Conservation (phyloP, 23 tunicate genomes). For the Ciona savignyi region DNA sequence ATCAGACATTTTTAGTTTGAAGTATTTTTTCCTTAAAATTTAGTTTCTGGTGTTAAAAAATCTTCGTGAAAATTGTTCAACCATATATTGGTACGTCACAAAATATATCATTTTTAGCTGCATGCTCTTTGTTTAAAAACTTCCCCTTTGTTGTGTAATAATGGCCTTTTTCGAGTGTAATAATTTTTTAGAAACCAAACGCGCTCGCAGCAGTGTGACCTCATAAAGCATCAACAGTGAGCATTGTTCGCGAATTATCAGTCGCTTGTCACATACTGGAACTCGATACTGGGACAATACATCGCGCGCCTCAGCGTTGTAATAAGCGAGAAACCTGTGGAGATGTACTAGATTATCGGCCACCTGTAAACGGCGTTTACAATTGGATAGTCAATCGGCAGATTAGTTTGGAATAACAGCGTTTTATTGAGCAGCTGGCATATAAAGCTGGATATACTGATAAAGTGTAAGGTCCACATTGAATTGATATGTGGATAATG, state of each 20-base stretch:
- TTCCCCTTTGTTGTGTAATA: too few species aligned
- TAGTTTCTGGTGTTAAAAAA: too few species aligned
- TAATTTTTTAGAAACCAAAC: background rate
- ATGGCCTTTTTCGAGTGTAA: too few species aligned
- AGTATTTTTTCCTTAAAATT: too few species aligned
- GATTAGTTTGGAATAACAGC: background rate
- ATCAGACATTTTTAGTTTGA: too few species aligned
- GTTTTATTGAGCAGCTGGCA: background rate
- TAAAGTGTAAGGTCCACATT: background rate
- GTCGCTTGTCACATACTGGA: background rate
- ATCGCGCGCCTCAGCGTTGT: background rate
- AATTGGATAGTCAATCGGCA: background rate
- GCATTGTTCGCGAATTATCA: background rate
- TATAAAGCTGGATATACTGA: background rate
- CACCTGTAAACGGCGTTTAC: background rate
- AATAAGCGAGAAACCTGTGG: too few species aligned
- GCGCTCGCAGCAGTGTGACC: background rate
- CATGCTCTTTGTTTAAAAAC: too few species aligned
- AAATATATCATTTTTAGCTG: background rate
- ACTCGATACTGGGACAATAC: background rate
- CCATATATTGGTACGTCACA: background rate
- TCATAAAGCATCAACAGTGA: background rate
- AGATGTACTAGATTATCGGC: too few species aligned
- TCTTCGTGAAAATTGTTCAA: too few species aligned
- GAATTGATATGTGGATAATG: too few species aligned